Evolutionary conservation across 64 coral and sea anemone genomes (phyloP), one percentile per base, ranked within the genome.

Genomic region (Porites australiensis): DNA sequence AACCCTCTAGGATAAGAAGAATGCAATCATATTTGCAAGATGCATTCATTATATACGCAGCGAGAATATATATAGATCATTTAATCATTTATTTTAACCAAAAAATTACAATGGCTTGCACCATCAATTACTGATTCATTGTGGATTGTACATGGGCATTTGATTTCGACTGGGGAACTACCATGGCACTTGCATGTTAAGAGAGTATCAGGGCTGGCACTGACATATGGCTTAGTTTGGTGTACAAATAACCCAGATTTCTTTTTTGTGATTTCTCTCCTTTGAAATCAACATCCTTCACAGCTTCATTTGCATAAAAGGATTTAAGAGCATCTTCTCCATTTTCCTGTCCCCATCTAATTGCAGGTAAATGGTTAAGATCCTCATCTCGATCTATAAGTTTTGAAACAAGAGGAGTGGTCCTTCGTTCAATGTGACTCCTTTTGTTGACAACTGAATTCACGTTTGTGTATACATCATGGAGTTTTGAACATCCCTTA

Each of bases 401-500:
- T 54, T 69, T 82, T 18, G 47, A 70, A 44, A 90, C 57, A 45
- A 94, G 77, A 44, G 93, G 93, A 11, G 93, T 48, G 23, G 82
- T 64, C 49, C 89, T 94, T 13, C 65, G 87, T 84, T 94, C 58
- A 52, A 5, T 50, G 15, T 88, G 44, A 21, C 89, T 82, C 71
- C 77, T 74, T 14, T 19, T 84, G 64, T 53, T 82, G 18, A 94
- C 53, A 6, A 88, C 55, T 60, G 86, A 72, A 37, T 94, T 94
- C 13, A 82, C 86, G 27, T 94, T 94, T 12, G 51, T 88, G 70
- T 88, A 93, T 4, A 87, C 82, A 15, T 93, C 92, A 88, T 82
- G 75, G 50, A 70, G 78, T 22, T 80, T 93, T 44, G 84, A 93
- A 22, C 92, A 14, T 37, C 92, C 92, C 80, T 88, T 82, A 14